Base-by-base conservation (phyloP, 2,113 vertebrate genomes). In the Anguilla rostrata region DNA sequence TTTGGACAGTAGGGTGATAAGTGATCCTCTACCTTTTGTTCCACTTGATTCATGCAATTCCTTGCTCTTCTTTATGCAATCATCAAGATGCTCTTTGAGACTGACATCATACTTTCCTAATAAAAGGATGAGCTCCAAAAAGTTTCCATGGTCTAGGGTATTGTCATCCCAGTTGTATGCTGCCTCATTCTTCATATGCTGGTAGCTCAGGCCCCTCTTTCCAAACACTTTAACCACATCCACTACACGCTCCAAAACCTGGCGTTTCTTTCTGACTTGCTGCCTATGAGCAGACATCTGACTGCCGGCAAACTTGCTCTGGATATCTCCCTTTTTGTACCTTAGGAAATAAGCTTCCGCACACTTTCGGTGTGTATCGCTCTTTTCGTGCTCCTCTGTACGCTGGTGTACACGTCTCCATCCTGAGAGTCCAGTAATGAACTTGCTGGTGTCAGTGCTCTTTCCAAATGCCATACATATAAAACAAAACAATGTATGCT, bases 11-110 rank as follows among this genome's bases (percentile, higher is more conserved):
- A 89, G 43, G 39, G 85, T 63, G 63, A 90, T 2, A 3, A 88
- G 78, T 15, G 83, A 88, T 29, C 89, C 87, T 87, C 89, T 83
- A 29, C 87, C 87, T 88, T 78, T 87, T 86, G 43, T 18, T 40
- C 81, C 78, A 46, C 80, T 11, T 12, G 84, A 78, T 16, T 43
- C 9, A 60, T 90, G 57, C 43, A 79, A 29, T 63, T 63, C 20
- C 22, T 56, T 63, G 81, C 89, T 87, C 14, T 66, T 86, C 22
- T 86, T 49, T 63, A 87, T 82, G n/a, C 53, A 41, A 16, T 40
- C 8, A 14, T 18, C 46, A 75, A 86, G 60, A 29, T 86, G 83
- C 16, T 85, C 87, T 85, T 81, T 80, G 12, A 86, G 66, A 39
- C 39, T 40, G 57, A 84, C 46, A 84, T 86, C 85, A 85, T 88